Evolutionary conservation across 1,140 invertebrate genomes (phyloP).

Genomic region (Diorhabda elongata): DNA sequence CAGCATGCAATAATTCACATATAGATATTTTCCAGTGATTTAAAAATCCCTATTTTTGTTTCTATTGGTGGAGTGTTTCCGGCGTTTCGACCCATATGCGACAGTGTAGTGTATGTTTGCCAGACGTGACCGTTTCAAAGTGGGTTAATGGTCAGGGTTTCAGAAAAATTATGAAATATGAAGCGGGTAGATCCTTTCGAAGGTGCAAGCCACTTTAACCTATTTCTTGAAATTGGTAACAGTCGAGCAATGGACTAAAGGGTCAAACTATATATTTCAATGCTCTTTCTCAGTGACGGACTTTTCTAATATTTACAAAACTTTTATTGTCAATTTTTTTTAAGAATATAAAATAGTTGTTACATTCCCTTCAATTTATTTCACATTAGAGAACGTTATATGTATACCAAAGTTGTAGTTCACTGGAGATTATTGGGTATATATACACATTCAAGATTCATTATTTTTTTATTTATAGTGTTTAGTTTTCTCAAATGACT

Average conservation of each 20-base stretch:
- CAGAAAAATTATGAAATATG: conserved; percentile 17
- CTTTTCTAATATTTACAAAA: neutral
- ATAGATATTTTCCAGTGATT: neutral
- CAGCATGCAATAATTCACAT: no score
- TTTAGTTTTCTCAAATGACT: no score
- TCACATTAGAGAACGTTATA: no score
- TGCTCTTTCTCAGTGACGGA: neutral
- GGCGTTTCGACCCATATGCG: conserved; percentile 1
- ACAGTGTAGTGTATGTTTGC: conserved; percentile 7
- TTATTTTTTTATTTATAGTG: no score
- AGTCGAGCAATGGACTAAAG: neutral
- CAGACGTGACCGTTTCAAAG: conserved; percentile 15
- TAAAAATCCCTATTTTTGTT: neutral
- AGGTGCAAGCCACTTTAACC: conserved; percentile 12
- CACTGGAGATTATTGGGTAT: no score
- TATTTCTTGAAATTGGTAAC: conserved; percentile 1
- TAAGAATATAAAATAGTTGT: no score
- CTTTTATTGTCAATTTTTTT: no score
- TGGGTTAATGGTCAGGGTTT: conserved; percentile 9
- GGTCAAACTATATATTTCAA: neutral
- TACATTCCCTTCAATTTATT: no score
- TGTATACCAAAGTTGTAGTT: no score
- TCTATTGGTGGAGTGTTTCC: conserved; percentile 1
- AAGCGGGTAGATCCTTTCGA: conserved; percentile 1
- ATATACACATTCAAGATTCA: no score